Conservation (phyloP, 1,140 invertebrate genomes). For the Neotoxoptera formosana region DNA sequence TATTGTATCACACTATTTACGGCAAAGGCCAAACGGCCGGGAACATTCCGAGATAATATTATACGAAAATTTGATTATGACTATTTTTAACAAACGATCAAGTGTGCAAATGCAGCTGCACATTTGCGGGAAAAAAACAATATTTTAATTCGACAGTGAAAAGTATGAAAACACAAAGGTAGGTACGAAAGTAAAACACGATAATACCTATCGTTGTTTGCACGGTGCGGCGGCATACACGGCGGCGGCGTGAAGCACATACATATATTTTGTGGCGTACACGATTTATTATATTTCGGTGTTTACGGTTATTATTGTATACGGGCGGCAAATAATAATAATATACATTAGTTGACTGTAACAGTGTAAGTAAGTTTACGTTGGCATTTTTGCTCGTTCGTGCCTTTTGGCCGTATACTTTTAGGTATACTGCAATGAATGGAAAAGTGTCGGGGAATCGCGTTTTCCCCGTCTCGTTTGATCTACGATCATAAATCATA, state of each 20-base stretch:
- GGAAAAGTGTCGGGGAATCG: neutral
- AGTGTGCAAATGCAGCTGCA: too few species aligned
- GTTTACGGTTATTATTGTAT: neutral
- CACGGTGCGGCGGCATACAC: neutral
- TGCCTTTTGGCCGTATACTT: neutral
- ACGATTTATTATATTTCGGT: neutral
- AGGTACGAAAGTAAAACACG: neutral
- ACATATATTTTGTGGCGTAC: neutral
- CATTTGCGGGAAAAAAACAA: too few species aligned
- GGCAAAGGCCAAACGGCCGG: too few species aligned
- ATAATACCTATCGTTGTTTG: neutral
- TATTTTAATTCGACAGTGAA: too few species aligned
- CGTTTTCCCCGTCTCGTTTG: neutral
- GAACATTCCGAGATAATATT: too few species aligned
- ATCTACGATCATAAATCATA: constrained; percentile 31
- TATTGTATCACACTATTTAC: too few species aligned
- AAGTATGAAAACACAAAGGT: too few species aligned
- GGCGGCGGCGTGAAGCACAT: too few species aligned
- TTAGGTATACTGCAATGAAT: neutral
- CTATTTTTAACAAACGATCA: too few species aligned
- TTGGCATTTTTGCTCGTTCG: neutral
- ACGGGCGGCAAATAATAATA: too few species aligned
- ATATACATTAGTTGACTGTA: constrained; percentile 17
- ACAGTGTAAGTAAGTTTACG: neutral
- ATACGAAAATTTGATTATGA: too few species aligned